Base-by-base conservation (phyloP, 2,113 vertebrate genomes). In the Channa argus region DNA sequence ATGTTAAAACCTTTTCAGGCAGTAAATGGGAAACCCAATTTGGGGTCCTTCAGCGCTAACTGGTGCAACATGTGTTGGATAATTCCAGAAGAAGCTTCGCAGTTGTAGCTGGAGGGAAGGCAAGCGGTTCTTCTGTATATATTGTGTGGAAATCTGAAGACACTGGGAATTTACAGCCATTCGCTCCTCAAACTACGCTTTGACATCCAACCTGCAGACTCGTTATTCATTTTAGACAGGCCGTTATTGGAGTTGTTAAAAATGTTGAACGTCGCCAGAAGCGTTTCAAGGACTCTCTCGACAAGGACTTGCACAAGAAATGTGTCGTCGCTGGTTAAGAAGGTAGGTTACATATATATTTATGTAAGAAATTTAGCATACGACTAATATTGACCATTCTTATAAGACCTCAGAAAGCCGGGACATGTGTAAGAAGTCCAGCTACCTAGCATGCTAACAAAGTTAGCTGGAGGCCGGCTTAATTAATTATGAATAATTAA, bases 1-100 rank as follows among this genome's bases (percentile, higher is more conserved):
- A 1, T 3, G 3, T 8, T 5, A 2, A n/a, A 10, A 41, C 39
- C 0, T 0, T 45, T 5, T 38, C 89, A 87, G 92, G 93, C 93
- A 70, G 10, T 74, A 0, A 0, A 0, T 3, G 1, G 0, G 1
- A 33, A 6, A 1, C 46, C 53, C n/a, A 0, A 13, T 43, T 13
- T 4, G 38, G 77, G 91, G 89, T 85, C 92, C 77, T 86, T 52
- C 12, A 0, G 45, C 44, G 8, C 12, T 80, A 51, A 70, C 60
- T 90, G 84, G 83, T 82, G 88, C 74, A 88, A 89, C 93, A 92
- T 88, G 91, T 89, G 92, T 91, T 86, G 82, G 91, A 92, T 91
- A 53, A 74, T 94, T 94, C 92, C 71, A 93, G 93, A 94, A 93
- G 50, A 8, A 67, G 60, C 74, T 59, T 53, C 80, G 74, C 52